Evolutionary conservation across 2,888 invertebrate genomes (phyloP).

Genomic region (Ochlodes sylvanus): DNA sequence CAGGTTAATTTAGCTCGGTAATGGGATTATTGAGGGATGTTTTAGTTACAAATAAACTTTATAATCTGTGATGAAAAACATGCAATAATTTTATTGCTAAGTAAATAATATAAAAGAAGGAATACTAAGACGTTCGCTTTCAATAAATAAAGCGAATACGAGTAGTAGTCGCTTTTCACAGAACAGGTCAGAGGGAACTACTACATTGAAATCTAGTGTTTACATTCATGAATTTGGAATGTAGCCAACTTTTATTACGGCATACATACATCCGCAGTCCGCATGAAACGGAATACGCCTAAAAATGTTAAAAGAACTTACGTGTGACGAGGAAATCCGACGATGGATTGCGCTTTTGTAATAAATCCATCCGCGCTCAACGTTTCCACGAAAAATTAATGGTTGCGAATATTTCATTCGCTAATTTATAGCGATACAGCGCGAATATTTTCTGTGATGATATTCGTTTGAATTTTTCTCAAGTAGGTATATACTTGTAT

Average conservation of each 20-base stretch:
- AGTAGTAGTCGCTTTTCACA: slow-evolving; percentile 5
- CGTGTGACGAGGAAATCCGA: slow-evolving; percentile 34
- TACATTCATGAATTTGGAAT: slow-evolving; percentile 31
- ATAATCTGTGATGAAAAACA: neutral
- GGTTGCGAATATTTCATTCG: slow-evolving; percentile 21
- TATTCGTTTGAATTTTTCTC: neutral
- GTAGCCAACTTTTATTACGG: slow-evolving; percentile 33
- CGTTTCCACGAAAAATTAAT: slow-evolving; percentile 28
- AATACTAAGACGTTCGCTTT: neutral
- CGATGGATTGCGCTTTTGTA: slow-evolving; percentile 34
- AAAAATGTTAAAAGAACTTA: slow-evolving; percentile 36
- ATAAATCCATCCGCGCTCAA: slow-evolving; percentile 33
- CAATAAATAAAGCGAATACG: slow-evolving; percentile 1
- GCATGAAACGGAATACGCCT: slow-evolving; percentile 32
- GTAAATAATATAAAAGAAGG: neutral
- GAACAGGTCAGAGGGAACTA: slow-evolving; percentile 25
- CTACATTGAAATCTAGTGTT: slow-evolving; percentile 25
- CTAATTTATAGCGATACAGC: slow-evolving; percentile 23
- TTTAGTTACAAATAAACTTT: neutral
- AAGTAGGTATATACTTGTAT: neutral
- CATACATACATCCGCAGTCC: slow-evolving; percentile 30
- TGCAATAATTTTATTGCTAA: neutral
- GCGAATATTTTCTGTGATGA: neutral
- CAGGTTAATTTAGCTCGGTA: neutral
- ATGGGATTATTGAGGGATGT: neutral